Percentiles rank a stretch among this genome's conserved stretches.
These are phyloP conservation scores for Rosalia funebris DNA, from an alignment of 2,888 invertebrate genomes.

Conservation along the genomic window DNA sequence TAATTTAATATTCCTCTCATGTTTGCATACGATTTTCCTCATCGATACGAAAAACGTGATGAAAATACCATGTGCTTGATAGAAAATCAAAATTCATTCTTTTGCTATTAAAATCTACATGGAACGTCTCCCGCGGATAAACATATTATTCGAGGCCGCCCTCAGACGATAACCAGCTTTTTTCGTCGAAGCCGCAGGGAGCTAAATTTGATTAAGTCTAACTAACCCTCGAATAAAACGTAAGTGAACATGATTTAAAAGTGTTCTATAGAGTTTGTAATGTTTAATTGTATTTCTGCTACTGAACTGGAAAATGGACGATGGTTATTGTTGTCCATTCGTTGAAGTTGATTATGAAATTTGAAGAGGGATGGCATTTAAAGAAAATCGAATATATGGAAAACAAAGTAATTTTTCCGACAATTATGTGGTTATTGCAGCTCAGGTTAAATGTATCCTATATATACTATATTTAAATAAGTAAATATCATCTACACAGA, in stretches of 20 bases:
- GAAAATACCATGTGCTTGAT: conserved; percentile 55
- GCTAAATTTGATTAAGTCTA: conserved; percentile 48
- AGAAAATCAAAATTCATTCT: conserved; percentile 65
- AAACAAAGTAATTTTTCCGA: no score
- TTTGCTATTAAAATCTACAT: conserved; percentile 61
- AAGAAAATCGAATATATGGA: no score
- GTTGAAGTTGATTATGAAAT: no score
- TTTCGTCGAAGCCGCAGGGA: conserved; percentile 42
- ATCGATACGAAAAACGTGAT: conserved; percentile 56
- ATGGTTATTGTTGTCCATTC: no score
- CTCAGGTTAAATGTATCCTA: no score
- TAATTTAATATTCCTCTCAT: conserved; percentile 34
- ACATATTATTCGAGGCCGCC: conserved; percentile 53
- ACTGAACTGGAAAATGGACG: no score
- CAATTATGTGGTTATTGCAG: no score
- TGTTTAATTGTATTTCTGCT: no score
- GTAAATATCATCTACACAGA: no score
- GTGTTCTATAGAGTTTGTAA: no score
- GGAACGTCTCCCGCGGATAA: conserved; percentile 57
- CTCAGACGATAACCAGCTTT: conserved; percentile 38
- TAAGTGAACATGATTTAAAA: conserved; percentile 23
- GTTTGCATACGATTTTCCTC: conserved; percentile 32
- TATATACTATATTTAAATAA: no score
- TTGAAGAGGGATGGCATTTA: no score
- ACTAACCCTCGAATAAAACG: conserved; percentile 24